A percentile compares a stretch with the other conserved stretches of the same genome.
These are phyloP conservation scores for Cisticola juncidis DNA, from an alignment of 2,113 vertebrate genomes.

Conservation along the genomic window DNA sequence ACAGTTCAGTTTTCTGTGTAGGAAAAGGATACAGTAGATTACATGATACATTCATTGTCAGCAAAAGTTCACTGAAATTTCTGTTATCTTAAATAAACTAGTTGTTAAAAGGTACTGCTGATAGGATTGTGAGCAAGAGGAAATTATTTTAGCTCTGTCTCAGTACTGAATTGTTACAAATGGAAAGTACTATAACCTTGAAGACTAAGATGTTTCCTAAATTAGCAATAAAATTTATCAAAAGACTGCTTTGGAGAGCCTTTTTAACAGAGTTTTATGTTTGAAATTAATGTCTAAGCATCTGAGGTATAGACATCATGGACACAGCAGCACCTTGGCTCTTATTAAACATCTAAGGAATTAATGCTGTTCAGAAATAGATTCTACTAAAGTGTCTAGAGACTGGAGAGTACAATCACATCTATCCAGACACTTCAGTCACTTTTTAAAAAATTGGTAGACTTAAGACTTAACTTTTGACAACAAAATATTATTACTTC, in stretches of 20 bases:
- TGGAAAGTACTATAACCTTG: neutral
- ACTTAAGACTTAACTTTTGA: neutral
- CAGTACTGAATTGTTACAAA: neutral
- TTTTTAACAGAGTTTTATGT: neutral
- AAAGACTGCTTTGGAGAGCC: neutral
- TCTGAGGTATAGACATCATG: neutral
- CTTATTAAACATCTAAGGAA: neutral
- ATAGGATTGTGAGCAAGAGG: constrained; percentile 22
- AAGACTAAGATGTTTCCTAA: neutral
- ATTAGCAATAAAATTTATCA: neutral
- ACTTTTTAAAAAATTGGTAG: neutral
- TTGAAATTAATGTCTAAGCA: neutral
- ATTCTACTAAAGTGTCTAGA: neutral
- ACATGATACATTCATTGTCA: neutral
- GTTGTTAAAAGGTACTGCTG: constrained; percentile 18
- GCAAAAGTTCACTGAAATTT: neutral
- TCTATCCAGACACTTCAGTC: neutral
- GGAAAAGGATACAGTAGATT: neutral
- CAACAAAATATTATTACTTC: neutral
- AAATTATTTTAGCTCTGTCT: constrained; percentile 4
- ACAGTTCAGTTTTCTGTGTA: neutral
- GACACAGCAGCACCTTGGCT: neutral
- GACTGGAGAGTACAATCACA: neutral
- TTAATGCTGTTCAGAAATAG: neutral
- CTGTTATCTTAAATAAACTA: neutral